Base-by-base conservation (phyloP, 2,797 vertebrate species). In the Bradypodion ventrale region DNA sequence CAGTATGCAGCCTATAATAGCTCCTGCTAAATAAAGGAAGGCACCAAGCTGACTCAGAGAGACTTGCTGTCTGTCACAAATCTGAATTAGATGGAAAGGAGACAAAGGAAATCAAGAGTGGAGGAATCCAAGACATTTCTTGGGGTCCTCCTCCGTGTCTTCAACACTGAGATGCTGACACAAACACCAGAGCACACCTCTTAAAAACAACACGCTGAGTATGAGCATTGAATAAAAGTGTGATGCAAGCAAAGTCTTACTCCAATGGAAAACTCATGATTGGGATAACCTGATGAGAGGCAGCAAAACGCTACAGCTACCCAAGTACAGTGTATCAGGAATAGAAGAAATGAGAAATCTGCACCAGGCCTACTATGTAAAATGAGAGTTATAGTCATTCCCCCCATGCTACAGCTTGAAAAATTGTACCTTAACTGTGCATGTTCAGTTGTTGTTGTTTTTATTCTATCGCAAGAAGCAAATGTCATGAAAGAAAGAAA, bases 11-110 rank as follows among this genome's bases (percentile, higher is more conserved):
- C 19, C 52, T 10, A 52, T 70, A 70, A 69, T 80, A 81, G 70
- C 76, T 49, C 69, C 13, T 40, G 60, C 63, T 37, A 77, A 75
- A 60, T 35, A 81, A 81, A 86, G 73, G 73, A 59, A 40, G 56
- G 9, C 32, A 73, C 21, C 25, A 35, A 29, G 16, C 32, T 52
- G 29, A 8, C 23, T 46, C 56, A 49, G 59, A 77, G 40, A 69
- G 29, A 66, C 12, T n/a, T 29, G 13, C 62, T 59, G 46, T 13
- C 25, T 60, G 56, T 5, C 21, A 62, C 7, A 56, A n/a, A 37
- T 2, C 1, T 16, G 19, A 29, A 9, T 59, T 46, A 80, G 44
- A 65, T 5, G 37, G 35, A 77, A 81, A 59, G 35, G 25, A 70
- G 10, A 16, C 25, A 15, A 60, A 70, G 72, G n/a, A 76, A 75